These are phyloP conservation scores for Drosophila lacicola DNA, from an alignment of 2,888 invertebrate genomes.

Conservation along the genomic window DNA sequence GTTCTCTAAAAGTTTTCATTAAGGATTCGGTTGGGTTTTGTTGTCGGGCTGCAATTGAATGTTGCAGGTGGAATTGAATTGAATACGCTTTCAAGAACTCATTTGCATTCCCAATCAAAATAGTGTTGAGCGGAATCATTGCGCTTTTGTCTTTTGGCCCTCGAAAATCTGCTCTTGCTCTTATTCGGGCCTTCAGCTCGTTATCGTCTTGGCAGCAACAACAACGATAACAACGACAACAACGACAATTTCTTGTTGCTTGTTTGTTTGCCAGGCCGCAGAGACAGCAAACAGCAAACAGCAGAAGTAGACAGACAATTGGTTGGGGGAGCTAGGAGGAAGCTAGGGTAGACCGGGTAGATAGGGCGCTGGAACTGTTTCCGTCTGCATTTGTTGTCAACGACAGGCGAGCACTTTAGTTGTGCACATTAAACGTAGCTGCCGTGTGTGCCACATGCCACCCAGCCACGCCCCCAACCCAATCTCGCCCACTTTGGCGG, in stretches of 20 bases:
- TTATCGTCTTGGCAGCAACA: conserved; percentile 52
- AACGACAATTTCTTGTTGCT: conserved; percentile 51
- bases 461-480: not conserved
- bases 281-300: conserved; percentile 56
- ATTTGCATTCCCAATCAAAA: conserved; percentile 6
- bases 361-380: conserved; percentile 20
- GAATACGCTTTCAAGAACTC: conserved; percentile 16
- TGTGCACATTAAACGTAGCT: conserved; percentile 53
- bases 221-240: conserved; percentile 2
- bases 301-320: conserved; percentile 38
- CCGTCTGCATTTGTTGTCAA: conserved; percentile 60
- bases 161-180: conserved; percentile 33
- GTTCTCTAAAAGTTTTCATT: not conserved
- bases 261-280: conserved; percentile 54
- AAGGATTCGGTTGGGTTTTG: not conserved
- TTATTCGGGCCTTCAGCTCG: conserved; percentile 45
- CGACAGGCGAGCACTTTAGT: conserved; percentile 56
- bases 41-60: not conserved
- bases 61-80: conserved; percentile 8
- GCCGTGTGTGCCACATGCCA: conserved; percentile 18
- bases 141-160: conserved; percentile 54
- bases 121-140: conserved; percentile 20
- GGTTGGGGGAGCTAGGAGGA: not conserved
- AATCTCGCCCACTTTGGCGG: not conserved
- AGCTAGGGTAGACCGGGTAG: not conserved